These are phyloP conservation scores for Pygoscelis adeliae DNA, from an alignment of 2,113 vertebrate genomes.

Conservation along the genomic window DNA sequence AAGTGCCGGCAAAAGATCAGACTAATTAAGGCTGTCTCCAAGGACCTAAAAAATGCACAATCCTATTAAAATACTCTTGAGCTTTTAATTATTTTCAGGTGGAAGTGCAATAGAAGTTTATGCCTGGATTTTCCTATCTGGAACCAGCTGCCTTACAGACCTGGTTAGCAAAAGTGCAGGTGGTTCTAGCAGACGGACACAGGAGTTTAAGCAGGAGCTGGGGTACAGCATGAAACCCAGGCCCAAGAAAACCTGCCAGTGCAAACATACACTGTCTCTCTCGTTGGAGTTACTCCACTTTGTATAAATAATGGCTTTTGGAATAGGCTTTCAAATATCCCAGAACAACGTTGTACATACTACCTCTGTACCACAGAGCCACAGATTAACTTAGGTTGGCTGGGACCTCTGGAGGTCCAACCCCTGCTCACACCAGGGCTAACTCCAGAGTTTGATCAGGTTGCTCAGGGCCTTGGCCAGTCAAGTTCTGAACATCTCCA, in stretches of 20 bases:
- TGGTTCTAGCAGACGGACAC: not conserved
- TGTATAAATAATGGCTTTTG: not conserved
- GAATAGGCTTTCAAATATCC: not conserved
- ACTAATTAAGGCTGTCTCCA: constrained; percentile 18
- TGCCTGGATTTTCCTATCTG: not conserved
- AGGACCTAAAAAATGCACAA: not conserved
- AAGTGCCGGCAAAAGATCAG: constrained; percentile 33
- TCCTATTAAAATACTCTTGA: constrained; percentile 5
- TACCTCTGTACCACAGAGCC: not conserved
- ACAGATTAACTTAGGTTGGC: not conserved
- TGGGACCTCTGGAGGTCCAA: not conserved
- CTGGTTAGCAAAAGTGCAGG: not conserved
- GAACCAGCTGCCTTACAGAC: not conserved
- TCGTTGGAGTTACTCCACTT: not conserved
- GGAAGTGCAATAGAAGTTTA: not conserved
- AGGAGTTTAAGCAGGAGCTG: not conserved
- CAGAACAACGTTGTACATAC: not conserved
- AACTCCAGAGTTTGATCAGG: not conserved
- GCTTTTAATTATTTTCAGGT: constrained; percentile 44
- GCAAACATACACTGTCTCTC: not conserved
- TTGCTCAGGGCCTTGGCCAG: not conserved
- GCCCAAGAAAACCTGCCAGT: not conserved
- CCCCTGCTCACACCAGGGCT: not conserved
- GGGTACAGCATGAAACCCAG: not conserved
- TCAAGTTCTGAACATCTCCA: not conserved